Percentiles rank a stretch among this genome's conserved stretches.
Evolutionary conservation across 2,888 invertebrate species (phyloP).

Genomic region (Brachynemurus nebulosus): DNA sequence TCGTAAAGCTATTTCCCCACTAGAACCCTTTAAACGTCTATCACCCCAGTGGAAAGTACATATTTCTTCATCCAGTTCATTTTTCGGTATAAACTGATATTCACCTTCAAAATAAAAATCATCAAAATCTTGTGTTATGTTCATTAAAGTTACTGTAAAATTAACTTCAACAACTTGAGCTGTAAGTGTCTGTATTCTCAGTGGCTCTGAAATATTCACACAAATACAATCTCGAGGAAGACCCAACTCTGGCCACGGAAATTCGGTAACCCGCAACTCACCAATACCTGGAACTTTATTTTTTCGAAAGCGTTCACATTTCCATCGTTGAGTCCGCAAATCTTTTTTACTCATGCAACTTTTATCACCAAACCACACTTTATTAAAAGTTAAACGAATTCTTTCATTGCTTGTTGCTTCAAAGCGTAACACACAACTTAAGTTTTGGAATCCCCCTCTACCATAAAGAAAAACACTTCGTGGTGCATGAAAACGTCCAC

Average conservation of each 20-base stretch:
- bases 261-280: slow-evolving; percentile 50
- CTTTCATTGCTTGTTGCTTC: slow-evolving; percentile 55
- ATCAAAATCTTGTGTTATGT: slow-evolving; percentile 65
- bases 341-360: slow-evolving; percentile 52
- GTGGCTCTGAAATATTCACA: slow-evolving; percentile 49
- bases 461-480: slow-evolving; percentile 72
- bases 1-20: slow-evolving; percentile 56
- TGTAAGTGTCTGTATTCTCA: slow-evolving; percentile 51
- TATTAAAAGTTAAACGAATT: slow-evolving; percentile 54
- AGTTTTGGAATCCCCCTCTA: slow-evolving; percentile 61
- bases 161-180: slow-evolving; percentile 57
- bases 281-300: slow-evolving; percentile 33
- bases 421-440: slow-evolving; percentile 62
- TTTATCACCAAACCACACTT: slow-evolving; percentile 54
- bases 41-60: slow-evolving; percentile 54
- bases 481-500: slow-evolving; percentile 58
- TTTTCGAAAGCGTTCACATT: slow-evolving; percentile 39
- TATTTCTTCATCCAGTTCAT: slow-evolving; percentile 38
- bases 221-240: slow-evolving; percentile 61
- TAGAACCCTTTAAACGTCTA: slow-evolving; percentile 50
- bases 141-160: slow-evolving; percentile 64
- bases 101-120: slow-evolving; percentile 67
- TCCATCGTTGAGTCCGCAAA: slow-evolving; percentile 51
- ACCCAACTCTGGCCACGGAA: slow-evolving; percentile 53
- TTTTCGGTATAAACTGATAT: slow-evolving; percentile 48